These are phyloP conservation scores for Torymus auratus DNA, from an alignment of 2,888 invertebrate genomes.

Conservation along the genomic window DNA sequence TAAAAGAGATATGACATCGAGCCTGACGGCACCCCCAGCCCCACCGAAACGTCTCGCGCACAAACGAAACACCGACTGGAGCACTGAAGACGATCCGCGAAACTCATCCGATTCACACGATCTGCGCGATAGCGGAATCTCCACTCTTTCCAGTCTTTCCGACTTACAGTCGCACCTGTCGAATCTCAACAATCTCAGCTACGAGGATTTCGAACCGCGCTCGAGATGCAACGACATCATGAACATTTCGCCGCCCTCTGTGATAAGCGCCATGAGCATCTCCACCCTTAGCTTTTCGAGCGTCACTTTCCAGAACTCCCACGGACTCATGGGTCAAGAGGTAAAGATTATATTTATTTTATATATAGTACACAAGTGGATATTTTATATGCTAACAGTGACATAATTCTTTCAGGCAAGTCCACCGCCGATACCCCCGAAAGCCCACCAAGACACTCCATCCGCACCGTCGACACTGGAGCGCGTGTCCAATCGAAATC, in stretches of 20 bases:
- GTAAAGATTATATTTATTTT: constrained; percentile 58
- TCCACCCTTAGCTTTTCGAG: constrained; percentile 70
- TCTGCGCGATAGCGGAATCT: constrained; percentile 79
- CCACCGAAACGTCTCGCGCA: constrained; percentile 76
- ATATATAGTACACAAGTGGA: too few species aligned
- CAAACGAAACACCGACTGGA: constrained; percentile 73
- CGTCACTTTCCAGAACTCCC: constrained; percentile 70
- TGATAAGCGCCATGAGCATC: constrained; percentile 70
- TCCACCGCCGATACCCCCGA: constrained; percentile 75
- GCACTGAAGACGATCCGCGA: constrained; percentile 70
- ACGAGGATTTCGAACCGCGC: constrained; percentile 76
- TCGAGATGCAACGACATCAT: constrained; percentile 74
- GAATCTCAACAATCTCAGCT: constrained; percentile 75
- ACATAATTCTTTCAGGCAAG: constrained; percentile 65
- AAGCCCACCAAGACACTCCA: constrained; percentile 73
- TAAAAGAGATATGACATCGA: constrained; percentile 77
- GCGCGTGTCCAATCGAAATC: constrained; percentile 67
- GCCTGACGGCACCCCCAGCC: constrained; percentile 76
- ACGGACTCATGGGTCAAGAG: constrained; percentile 70
- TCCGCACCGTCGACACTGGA: constrained; percentile 75
- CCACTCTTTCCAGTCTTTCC: constrained; percentile 73
- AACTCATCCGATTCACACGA: constrained; percentile 74
- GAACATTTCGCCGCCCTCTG: constrained; percentile 75
- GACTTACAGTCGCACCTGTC: constrained; percentile 74
- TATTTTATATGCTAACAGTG: too few species aligned